Evolutionary conservation across 2,113 vertebrate genomes (phyloP), one percentile per base, ranked within the genome.

Genomic region (Ailuropoda melanoleuca): DNA sequence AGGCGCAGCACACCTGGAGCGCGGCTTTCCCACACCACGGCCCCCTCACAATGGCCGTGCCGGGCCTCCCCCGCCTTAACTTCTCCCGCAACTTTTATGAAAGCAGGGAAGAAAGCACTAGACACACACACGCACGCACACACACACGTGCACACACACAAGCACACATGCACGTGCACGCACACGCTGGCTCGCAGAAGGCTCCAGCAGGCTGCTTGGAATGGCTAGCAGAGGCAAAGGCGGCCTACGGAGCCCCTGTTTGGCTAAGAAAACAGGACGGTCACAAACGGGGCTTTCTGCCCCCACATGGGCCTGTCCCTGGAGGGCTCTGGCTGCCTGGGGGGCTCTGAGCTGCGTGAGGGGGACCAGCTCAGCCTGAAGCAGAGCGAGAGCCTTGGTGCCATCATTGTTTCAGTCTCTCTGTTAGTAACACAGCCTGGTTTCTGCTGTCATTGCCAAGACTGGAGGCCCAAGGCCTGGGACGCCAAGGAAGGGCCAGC

Each of bases 1-100:
- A 98, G 96, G 86, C 93, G 0, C 48, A 13, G 97, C 93, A 93
- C 95, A 95, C 98, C 98, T 93, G 92, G 96, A 78, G 97, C 0
- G 60, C 3, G 4, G 55, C 93, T 62, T 78, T 85, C 89, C 46
- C n/a, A 43, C 17, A 23, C 70, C 95, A 43, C 37, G 0, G 93
- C 60, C 89, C 6, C 88, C 60, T n/a, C 86, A 97, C 97, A 96
- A 95, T 96, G 96, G 92, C 93, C 19, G 17, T 88, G 85, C 82
- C 3, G 6, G 91, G 91, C 75, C 88, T 88, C 95, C 91, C 84
- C 88, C 0, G 48, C 97, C 96, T 98, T 56, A 66, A 93, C 94
- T 95, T 96, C 72, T 82, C 92, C n/a, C 1, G 66, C 39, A 92
- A 96, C 96, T 95, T 98, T 86, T 80, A 53, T 95, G 90, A 94